These are phyloP conservation scores for Scomber colias DNA, from an alignment of 2,113 vertebrate species.

Conservation along the genomic window DNA sequence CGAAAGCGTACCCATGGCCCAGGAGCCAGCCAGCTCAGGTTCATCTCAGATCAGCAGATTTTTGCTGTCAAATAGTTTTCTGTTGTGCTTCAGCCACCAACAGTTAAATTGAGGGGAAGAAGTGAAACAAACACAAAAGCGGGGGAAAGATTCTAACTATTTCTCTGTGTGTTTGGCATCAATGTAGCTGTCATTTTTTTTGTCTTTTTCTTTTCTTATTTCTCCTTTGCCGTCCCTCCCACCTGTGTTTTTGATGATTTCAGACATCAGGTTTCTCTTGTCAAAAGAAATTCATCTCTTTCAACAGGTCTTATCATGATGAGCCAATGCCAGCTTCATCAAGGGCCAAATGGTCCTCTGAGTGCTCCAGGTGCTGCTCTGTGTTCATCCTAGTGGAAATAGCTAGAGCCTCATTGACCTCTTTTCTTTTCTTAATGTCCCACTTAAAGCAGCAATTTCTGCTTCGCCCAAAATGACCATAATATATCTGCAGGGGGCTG, in stretches of 20 bases:
- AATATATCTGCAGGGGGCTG: conserved; percentile 21
- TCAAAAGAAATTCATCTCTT: conserved; percentile 36
- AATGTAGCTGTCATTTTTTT: conserved; percentile 30
- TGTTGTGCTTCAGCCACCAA: conserved; percentile 36
- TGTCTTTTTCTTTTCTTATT: conserved; percentile 18
- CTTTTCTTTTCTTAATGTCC: conserved; percentile 8
- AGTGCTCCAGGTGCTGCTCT: conserved; percentile 18
- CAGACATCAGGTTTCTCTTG: conserved; percentile 17
- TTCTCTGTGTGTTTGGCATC: conserved; percentile 38
- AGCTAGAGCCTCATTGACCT: conserved; percentile 23
- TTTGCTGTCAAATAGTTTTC: conserved; percentile 50
- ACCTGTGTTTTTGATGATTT: conserved; percentile 19
- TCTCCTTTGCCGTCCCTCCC: conserved; percentile 7
- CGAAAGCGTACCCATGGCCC: conserved; percentile 21
- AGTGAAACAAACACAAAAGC: conserved; percentile 27
- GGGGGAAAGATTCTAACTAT: neutral
- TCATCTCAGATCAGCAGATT: conserved; percentile 47
- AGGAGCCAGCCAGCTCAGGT: conserved; percentile 30
- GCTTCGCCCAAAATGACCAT: conserved; percentile 9
- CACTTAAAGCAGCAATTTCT: conserved; percentile 20
- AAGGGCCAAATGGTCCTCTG: neutral
- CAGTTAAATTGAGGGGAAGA: conserved; percentile 65
- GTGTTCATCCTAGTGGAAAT: conserved; percentile 16
- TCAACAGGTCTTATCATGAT: neutral
- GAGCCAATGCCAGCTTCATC: neutral